phyloP scores from a whole-genome alignment of 2,113 vertebrate species.

The Passer domesticus region DNA sequence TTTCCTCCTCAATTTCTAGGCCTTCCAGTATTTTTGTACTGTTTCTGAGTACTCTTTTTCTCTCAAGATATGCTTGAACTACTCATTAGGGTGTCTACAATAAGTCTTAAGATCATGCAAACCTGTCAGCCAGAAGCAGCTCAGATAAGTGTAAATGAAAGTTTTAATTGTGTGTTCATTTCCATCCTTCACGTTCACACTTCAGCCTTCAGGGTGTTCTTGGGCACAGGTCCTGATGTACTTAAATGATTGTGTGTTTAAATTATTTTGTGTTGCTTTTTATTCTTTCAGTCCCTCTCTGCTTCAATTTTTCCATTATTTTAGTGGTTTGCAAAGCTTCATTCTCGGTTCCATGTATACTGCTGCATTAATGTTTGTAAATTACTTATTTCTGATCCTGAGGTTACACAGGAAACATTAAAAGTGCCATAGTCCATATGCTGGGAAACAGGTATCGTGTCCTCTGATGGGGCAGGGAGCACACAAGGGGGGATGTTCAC shows the following conservation, averaged over 20 bases:
- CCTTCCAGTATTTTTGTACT: neutral
- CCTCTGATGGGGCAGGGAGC: neutral
- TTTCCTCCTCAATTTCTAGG: neutral
- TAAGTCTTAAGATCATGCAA: neutral
- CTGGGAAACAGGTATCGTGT: neutral
- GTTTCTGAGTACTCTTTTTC: neutral
- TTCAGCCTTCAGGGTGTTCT: neutral
- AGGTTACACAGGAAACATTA: neutral
- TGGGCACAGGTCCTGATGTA: neutral
- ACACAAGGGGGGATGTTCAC: neutral
- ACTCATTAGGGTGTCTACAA: neutral
- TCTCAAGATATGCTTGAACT: neutral
- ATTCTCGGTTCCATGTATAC: neutral
- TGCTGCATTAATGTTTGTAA: neutral
- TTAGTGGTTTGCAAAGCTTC: neutral
- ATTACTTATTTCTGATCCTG: neutral
- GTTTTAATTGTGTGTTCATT: constrained; percentile 6
- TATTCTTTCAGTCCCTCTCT: neutral
- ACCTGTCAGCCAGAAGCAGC: neutral
- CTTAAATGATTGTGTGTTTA: neutral
- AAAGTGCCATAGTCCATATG: neutral
- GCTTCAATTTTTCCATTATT: neutral
- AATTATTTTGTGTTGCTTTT: neutral
- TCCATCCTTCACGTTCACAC: neutral
- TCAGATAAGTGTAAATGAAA: neutral